These are phyloP conservation scores for Tetrax tetrax DNA, from an alignment of 2,113 vertebrate genomes.

Conservation along the genomic window DNA sequence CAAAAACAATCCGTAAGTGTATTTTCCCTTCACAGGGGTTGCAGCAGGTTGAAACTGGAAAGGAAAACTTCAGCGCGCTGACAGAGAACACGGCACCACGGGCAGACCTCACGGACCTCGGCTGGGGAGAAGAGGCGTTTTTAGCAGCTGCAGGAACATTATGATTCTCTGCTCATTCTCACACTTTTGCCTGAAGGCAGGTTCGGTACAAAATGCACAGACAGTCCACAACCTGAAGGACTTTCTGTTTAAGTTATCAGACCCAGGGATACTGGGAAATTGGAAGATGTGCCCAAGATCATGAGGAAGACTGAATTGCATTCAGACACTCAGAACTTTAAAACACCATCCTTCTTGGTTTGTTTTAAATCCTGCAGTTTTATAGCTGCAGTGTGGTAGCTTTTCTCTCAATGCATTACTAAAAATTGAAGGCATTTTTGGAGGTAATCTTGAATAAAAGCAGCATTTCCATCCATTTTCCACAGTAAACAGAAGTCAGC, in stretches of 20 bases:
- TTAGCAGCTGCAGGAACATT: not conserved
- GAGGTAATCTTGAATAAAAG: not conserved
- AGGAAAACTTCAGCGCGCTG: not conserved
- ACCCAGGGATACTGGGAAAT: not conserved
- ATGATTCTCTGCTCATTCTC: not conserved
- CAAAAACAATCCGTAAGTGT: not conserved
- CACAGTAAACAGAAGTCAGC: not conserved
- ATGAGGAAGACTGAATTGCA: not conserved
- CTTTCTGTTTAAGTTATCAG: not conserved
- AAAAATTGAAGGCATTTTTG: not conserved
- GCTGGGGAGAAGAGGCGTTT: not conserved
- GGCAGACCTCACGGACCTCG: accelerated
- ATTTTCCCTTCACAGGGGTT: not conserved
- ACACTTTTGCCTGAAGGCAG: not conserved
- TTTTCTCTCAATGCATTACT: not conserved
- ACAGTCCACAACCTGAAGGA: not conserved
- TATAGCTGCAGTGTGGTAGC: not conserved
- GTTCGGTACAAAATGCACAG: not conserved
- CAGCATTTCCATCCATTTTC: not conserved
- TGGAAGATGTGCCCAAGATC: not conserved
- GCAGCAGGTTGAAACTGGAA: not conserved
- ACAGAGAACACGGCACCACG: not conserved
- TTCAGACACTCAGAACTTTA: not conserved
- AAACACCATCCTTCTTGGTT: not conserved
- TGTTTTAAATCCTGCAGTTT: not conserved